These are phyloP conservation scores for Plusia festucae DNA, from an alignment of 2,888 invertebrate species.

Conservation along the genomic window DNA sequence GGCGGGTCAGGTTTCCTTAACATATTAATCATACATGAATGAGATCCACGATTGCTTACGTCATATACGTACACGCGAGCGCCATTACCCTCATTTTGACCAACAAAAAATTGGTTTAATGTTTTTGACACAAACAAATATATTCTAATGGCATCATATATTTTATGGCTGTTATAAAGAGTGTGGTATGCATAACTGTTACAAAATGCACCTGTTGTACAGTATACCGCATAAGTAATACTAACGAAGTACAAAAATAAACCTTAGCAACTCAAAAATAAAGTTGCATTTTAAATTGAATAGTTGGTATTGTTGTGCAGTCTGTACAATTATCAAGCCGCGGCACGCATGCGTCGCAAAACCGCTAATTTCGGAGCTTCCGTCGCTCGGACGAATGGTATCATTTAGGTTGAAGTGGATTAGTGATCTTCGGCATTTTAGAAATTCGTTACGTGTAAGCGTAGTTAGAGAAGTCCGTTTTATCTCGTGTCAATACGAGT, in stretches of 20 bases:
- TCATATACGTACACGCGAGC: conserved; percentile 36
- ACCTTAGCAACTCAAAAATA: neutral
- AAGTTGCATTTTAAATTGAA: neutral
- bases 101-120: conserved; percentile 26
- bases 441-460: conserved; percentile 22
- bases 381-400: conserved; percentile 17
- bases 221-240: neutral
- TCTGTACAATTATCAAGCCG: conserved; percentile 46
- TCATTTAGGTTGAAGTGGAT: conserved; percentile 40
- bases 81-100: conserved; percentile 50
- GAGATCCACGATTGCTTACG: conserved; percentile 35
- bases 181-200: conserved; percentile 54
- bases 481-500: neutral
- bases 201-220: conserved; percentile 55
- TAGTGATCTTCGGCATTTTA: conserved; percentile 22
- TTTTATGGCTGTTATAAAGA: conserved; percentile 48
- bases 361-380: conserved; percentile 43
- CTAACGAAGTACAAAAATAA: neutral
- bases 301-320: neutral
- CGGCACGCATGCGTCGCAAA: conserved; percentile 54
- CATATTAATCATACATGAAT: conserved; percentile 25
- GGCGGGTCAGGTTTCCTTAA: conserved; percentile 12
- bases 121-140: conserved; percentile 33
- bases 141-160: conserved; percentile 43
- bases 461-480: neutral